Conservation (phyloP, 2,888 invertebrate species). For the Pristionchus fissidentatus region DNA sequence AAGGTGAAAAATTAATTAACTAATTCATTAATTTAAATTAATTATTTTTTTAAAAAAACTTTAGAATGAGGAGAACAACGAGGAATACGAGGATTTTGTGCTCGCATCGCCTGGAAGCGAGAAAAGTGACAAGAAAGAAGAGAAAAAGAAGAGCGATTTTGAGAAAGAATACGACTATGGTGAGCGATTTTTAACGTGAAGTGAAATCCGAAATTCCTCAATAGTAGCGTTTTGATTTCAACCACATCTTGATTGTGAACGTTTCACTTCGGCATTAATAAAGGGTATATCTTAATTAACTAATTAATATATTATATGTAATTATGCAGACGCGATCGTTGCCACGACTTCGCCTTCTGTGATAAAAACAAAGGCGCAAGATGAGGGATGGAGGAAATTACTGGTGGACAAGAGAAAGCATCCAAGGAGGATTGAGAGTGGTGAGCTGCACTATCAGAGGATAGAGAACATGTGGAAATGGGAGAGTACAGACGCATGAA, state of each 20-base stretch:
- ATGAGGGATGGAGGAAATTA: slow-evolving; percentile 39
- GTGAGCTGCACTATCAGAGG: not conserved
- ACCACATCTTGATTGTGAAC: not conserved
- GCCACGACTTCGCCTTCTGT: not conserved
- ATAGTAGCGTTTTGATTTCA: not conserved
- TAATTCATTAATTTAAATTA: not conserved
- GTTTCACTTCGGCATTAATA: not conserved
- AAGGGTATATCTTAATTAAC: too few relatives aligned
- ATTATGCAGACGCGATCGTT: not conserved
- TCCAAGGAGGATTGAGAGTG: slow-evolving; percentile 27
- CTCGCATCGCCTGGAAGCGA: not conserved
- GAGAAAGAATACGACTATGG: slow-evolving; percentile 41
- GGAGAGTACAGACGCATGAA: too few relatives aligned
- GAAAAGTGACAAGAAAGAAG: not conserved
- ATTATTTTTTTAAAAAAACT: not conserved
- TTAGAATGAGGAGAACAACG: not conserved
- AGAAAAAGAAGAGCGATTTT: slow-evolving; percentile 21
- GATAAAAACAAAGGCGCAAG: not conserved
- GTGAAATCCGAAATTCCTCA: not conserved
- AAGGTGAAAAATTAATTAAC: not conserved
- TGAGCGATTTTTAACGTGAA: too few relatives aligned
- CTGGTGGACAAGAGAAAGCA: not conserved
- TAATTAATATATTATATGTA: too few relatives aligned
- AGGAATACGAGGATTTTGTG: slow-evolving; percentile 26
- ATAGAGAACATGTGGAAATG: too few relatives aligned